Conservation (phyloP, 2,113 vertebrate genomes). For the Salminus brasiliensis region DNA sequence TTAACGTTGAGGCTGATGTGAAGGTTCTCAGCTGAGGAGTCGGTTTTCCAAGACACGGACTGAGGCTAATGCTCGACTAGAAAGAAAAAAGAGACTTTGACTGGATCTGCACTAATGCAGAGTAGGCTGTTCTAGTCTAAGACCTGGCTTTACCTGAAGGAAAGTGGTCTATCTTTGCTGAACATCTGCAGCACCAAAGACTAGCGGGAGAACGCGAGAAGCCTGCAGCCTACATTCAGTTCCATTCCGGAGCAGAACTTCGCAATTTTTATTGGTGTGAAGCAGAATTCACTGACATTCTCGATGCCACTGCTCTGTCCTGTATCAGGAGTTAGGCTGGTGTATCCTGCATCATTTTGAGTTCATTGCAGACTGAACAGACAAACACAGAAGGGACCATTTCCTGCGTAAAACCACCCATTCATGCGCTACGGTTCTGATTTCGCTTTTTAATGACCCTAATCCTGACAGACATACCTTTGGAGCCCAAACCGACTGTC, state of each 20-base stretch:
- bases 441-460: background rate
- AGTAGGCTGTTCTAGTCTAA: background rate
- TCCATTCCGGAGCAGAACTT: background rate
- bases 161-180: background rate
- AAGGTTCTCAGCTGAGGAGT: background rate
- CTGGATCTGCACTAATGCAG: background rate
- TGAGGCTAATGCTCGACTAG: background rate
- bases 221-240: background rate
- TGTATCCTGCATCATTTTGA: background rate
- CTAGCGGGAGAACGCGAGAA: background rate
- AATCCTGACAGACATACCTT: background rate
- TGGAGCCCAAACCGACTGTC: background rate
- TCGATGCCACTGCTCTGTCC: background rate
- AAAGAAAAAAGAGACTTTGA: background rate
- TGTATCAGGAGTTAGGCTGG: background rate
- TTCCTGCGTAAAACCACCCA: background rate
- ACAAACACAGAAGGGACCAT: background rate
- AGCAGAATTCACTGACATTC: too few relatives aligned
- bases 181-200: background rate
- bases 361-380: background rate
- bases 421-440: background rate
- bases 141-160: background rate
- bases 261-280: background rate
- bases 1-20: background rate
- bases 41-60: background rate